These are phyloP conservation scores for Lerista edwardsae DNA, from an alignment of 2,797 vertebrate species.

Conservation along the genomic window DNA sequence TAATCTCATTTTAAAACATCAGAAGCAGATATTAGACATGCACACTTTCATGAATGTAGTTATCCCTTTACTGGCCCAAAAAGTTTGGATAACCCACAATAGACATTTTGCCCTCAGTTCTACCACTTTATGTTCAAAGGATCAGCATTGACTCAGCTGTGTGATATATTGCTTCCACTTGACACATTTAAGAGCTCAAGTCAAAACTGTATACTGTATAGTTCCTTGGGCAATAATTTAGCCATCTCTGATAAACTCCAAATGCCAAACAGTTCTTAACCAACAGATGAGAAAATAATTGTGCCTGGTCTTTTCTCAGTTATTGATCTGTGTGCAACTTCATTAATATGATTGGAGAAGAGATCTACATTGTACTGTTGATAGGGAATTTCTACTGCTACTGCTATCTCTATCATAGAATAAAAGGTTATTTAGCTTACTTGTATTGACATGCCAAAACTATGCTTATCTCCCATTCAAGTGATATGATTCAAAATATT, in stretches of 20 bases:
- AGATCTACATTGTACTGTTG: not conserved
- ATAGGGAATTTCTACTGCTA: not conserved
- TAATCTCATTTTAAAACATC: not conserved
- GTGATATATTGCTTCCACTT: not conserved
- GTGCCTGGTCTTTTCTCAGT: not conserved
- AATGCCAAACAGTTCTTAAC: slow-evolving; percentile 8
- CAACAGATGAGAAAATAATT: too few relatives aligned
- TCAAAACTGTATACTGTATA: not conserved
- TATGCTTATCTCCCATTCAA: not conserved
- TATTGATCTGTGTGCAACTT: not conserved
- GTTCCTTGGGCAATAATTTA: not conserved
- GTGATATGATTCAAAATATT: not conserved
- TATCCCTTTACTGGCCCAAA: not conserved
- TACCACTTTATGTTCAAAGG: not conserved
- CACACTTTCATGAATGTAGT: not conserved
- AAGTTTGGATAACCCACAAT: not conserved
- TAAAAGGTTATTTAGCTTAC: not conserved
- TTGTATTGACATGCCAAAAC: not conserved
- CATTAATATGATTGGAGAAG: not conserved
- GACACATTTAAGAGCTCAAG: not conserved
- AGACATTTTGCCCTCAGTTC: not conserved
- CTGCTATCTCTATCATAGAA: not conserved
- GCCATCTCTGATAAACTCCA: slow-evolving; percentile 3
- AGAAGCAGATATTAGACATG: not conserved
- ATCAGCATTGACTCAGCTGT: not conserved